phyloP scores from a whole-genome alignment of 2,797 vertebrate genomes.

The Coregonus sp. region DNA sequence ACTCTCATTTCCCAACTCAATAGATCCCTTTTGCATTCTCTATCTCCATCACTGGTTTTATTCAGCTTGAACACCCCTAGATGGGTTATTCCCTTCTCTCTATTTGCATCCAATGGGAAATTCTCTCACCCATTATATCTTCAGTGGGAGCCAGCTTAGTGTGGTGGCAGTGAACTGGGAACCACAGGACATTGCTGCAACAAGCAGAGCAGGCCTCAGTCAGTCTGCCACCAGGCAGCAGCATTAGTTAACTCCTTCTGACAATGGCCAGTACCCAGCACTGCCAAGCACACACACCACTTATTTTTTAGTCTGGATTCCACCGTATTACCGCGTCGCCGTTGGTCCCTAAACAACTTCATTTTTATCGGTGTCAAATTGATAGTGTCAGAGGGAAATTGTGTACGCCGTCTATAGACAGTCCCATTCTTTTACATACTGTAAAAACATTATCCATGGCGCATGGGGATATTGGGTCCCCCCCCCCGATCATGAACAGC shows the following conservation, averaged over 20 bases:
- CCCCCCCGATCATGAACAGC: constrained; percentile 61
- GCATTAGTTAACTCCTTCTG: constrained; percentile 55
- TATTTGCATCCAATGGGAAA: constrained; percentile 78
- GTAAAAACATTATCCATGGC: constrained; percentile 61
- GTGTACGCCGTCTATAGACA: constrained; percentile 40
- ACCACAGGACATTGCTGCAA: constrained; percentile 75
- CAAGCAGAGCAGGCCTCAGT: constrained; percentile 69
- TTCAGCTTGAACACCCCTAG: constrained; percentile 56
- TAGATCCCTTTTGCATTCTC: constrained; percentile 42
- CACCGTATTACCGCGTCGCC: constrained; percentile 56
- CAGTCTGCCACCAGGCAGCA: constrained; percentile 28
- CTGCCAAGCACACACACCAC: constrained; percentile 70
- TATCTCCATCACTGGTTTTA: constrained; percentile 40
- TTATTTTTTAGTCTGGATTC: constrained; percentile 58
- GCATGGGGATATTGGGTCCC: constrained; percentile 67
- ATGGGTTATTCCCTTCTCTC: constrained; percentile 69
- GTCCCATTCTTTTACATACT: constrained; percentile 41
- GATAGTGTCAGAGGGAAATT: constrained; percentile 51
- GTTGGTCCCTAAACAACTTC: constrained; percentile 42
- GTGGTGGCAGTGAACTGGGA: constrained; percentile 79
- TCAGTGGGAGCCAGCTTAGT: constrained; percentile 73
- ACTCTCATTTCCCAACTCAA: constrained; percentile 65
- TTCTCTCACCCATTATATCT: constrained; percentile 79
- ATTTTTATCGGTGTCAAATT: constrained; percentile 69
- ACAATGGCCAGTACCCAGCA: constrained; percentile 59